Evolutionary conservation across 1,140 invertebrate species (phyloP), one percentile per base, ranked within the genome.

Genomic region (Plutomurus gul): DNA sequence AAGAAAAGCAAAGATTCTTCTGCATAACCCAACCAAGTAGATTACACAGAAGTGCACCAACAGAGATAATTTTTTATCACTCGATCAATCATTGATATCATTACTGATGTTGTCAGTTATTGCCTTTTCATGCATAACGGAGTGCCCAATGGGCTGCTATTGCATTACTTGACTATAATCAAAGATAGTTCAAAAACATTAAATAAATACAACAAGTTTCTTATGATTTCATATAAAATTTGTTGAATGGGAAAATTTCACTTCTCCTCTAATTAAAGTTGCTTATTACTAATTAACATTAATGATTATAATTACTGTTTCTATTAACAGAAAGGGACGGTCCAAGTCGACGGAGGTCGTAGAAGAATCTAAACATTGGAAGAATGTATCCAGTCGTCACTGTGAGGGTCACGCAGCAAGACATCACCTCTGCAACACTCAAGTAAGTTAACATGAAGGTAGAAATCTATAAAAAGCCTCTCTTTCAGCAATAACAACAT

Each of bases 391-490:
- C 25, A 77, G 65, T 47, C 76, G 81, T 20, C 74, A 81, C 47
- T 84, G 83, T 43, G 83, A 81, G 56, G 83, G 83, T 25, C 81
- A 84, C 43, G 56, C 79, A 20, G 80, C 74, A 10, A 25, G 83
- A 47, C 79, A 84, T 77, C 83, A 84, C 71, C 51, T 84, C 18
- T 84, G 83, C 70, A 81, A 81, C 49, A 79, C 49, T 36, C 65
- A 84, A 56, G 83, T 84, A 78, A 72, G n/a, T 4, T 8, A 2
- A 13, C n/a, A 13, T 43, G 2, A 2, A 8, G 39, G 11, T n/a
- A 2, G 11, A 43, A 43, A 13, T 43, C 39, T 8, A 13, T 43
- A 43, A 43, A 43, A 3, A 43, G 7, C 11, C 39, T 3, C n/a
- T 8, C 39, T 43, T 13, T 43, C n/a, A 8, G 39, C 10, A 20